phyloP scores from a whole-genome alignment of 2,888 invertebrate species.

The Eutolmus rufibarbis region DNA sequence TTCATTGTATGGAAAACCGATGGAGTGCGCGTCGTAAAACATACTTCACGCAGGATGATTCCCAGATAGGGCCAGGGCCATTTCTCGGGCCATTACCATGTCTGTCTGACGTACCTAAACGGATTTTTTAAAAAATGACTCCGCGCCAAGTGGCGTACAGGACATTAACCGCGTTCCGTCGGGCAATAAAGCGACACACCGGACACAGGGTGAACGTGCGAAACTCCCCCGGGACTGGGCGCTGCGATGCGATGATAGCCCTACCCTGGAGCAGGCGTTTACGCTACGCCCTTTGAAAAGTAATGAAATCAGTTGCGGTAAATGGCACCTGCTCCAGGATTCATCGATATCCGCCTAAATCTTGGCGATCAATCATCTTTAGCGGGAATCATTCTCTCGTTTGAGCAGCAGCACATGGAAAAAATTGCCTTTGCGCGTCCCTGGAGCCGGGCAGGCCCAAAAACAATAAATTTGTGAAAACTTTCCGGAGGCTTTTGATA shows the following conservation, averaged over 20 bases:
- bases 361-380: not conserved
- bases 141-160: not conserved
- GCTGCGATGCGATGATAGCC: not conserved
- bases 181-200: not conserved
- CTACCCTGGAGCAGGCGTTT: not conserved
- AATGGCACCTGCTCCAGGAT: not conserved
- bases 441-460: not conserved
- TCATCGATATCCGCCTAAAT: not conserved
- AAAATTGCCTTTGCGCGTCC: not conserved
- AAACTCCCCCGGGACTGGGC: not conserved
- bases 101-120: not conserved
- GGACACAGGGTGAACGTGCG: not conserved
- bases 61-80: not conserved
- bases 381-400: not conserved
- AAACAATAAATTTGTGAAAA: not conserved
- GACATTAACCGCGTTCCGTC: not conserved
- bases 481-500: not conserved
- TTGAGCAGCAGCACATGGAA: not conserved
- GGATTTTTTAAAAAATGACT: not conserved
- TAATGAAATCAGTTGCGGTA: not conserved
- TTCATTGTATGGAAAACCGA: not conserved
- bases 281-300: not conserved
- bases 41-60: not conserved
- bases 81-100: not conserved
- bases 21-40: not conserved